phyloP scores from a whole-genome alignment of 2,888 invertebrate species.

The Eulithis testata region DNA sequence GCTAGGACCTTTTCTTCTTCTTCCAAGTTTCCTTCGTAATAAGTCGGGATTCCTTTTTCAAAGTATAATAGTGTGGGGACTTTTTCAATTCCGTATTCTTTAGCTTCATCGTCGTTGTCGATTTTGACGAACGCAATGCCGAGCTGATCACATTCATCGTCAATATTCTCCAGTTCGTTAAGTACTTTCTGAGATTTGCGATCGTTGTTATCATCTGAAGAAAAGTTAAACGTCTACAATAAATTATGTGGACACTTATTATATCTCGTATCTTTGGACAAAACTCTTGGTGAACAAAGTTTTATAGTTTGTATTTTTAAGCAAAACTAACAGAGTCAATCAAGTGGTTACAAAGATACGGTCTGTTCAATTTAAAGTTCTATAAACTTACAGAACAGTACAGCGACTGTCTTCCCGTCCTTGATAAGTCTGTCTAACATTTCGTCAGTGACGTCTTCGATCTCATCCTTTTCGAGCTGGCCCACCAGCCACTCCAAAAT shows the following conservation, averaged over 20 bases:
- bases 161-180: slow-evolving; percentile 96
- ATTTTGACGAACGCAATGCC: slow-evolving; percentile 97
- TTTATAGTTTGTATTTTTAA: neutral
- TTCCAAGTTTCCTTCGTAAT: slow-evolving; percentile 93
- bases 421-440: slow-evolving; percentile 95
- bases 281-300: too few species aligned
- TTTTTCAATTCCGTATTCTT: slow-evolving; percentile 95
- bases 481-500: slow-evolving; percentile 94
- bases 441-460: slow-evolving; percentile 97
- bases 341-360: neutral
- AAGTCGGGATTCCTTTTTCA: slow-evolving; percentile 90
- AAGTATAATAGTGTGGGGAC: slow-evolving; percentile 94
- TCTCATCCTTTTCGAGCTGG: slow-evolving; percentile 96
- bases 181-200: slow-evolving; percentile 93
- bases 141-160: slow-evolving; percentile 95
- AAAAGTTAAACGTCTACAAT: slow-evolving; percentile 3
- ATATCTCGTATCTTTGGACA: too few species aligned
- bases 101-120: slow-evolving; percentile 94
- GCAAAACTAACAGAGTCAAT: neutral
- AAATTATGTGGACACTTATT: too few species aligned
- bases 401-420: slow-evolving; percentile 94
- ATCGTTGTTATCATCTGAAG: slow-evolving; percentile 94
- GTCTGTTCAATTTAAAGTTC: neutral
- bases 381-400: slow-evolving; percentile 92
- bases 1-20: slow-evolving; percentile 94